phyloP scores from a whole-genome alignment of 2,888 invertebrate genomes.

The Hypomecis punctinalis region DNA sequence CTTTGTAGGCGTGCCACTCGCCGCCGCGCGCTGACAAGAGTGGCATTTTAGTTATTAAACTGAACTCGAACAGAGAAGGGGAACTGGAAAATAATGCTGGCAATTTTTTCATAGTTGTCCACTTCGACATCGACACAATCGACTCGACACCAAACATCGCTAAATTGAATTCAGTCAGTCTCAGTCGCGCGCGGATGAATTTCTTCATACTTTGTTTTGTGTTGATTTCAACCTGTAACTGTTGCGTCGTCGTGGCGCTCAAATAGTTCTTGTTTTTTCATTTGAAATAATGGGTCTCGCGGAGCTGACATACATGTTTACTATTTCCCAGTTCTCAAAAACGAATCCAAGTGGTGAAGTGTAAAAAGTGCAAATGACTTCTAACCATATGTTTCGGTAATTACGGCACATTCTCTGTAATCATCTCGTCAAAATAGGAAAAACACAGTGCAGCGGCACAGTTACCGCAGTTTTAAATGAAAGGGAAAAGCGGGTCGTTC shows the following conservation, averaged over 20 bases:
- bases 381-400: conserved; percentile 77
- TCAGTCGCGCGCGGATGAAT: conserved; percentile 46
- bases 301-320: conserved; percentile 47
- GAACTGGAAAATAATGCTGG: too few species aligned
- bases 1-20: too few species aligned
- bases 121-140: neutral
- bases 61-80: too few species aligned
- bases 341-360: conserved; percentile 69
- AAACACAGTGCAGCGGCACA: conserved; percentile 56
- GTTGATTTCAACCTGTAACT: conserved; percentile 51
- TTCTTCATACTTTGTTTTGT: conserved; percentile 29
- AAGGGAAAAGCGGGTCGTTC: conserved; percentile 67
- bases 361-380: conserved; percentile 78
- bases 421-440: conserved; percentile 47
- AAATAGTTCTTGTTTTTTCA: conserved; percentile 50
- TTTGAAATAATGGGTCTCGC: conserved; percentile 37
- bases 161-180: conserved; percentile 21
- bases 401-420: conserved; percentile 59
- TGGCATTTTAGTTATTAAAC: too few species aligned
- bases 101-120: neutral
- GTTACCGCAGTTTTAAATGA: conserved; percentile 75
- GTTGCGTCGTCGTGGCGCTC: conserved; percentile 62
- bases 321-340: conserved; percentile 54
- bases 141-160: conserved; percentile 9
- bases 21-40: too few species aligned